Percentiles rank a stretch among this genome's conserved stretches.
phyloP scores from a whole-genome alignment of 2,888 invertebrate genomes.

The Adela reaumurella region DNA sequence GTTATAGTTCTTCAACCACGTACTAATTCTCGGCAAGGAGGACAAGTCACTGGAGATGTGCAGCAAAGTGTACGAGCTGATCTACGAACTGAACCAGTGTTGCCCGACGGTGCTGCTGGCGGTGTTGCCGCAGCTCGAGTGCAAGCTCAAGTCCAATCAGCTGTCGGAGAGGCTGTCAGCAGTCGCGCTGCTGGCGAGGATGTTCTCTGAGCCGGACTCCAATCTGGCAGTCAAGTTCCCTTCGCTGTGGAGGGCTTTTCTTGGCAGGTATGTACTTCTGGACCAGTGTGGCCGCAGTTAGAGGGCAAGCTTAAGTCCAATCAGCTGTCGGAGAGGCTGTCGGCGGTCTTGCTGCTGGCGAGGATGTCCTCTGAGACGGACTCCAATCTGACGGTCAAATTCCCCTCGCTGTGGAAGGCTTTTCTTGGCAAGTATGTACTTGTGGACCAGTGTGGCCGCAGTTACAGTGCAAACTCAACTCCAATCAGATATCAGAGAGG shows the following conservation, averaged over 20 bases:
- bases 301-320: conserved; percentile 94
- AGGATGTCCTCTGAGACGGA: conserved; percentile 96
- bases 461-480: conserved; percentile 91
- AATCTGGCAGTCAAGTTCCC: conserved; percentile 82
- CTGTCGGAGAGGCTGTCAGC: conserved; percentile 85
- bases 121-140: conserved; percentile 68
- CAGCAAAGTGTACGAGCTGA: conserved; percentile 88
- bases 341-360: conserved; percentile 84
- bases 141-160: conserved; percentile 88
- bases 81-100: conserved; percentile 93
- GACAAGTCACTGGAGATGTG: conserved; percentile 76
- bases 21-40: conserved; percentile 88
- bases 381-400: conserved; percentile 82
- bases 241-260: conserved; percentile 87
- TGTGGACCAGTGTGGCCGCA: conserved; percentile 58
- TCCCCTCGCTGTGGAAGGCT: conserved; percentile 85
- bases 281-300: conserved; percentile 60
- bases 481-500: conserved; percentile 84
- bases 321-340: conserved; percentile 81
- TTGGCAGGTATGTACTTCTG: conserved; percentile 71
- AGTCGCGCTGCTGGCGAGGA: conserved; percentile 84
- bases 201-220: conserved; percentile 95
- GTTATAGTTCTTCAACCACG: conserved; percentile 91
- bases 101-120: conserved; percentile 82
- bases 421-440: conserved; percentile 78